Evolutionary conservation across 2,113 vertebrate genomes (phyloP).

Genomic region (Accipiter cooperii): DNA sequence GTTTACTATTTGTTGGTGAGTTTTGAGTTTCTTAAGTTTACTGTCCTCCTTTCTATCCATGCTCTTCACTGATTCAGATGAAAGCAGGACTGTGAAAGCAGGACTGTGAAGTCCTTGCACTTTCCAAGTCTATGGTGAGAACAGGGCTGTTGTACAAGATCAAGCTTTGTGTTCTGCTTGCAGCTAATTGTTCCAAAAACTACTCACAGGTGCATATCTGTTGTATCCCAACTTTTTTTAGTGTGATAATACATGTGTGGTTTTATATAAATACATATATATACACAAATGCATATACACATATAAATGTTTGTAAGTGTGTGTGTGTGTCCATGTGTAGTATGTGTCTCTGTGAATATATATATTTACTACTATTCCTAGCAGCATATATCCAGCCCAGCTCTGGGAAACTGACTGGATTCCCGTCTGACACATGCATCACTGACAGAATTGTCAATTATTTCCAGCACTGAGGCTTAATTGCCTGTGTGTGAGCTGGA

Average conservation of each 20-base stretch:
- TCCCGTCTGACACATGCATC: neutral
- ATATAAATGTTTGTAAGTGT: neutral
- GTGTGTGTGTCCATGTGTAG: too few species aligned
- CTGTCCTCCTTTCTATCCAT: neutral
- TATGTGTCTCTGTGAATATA: neutral
- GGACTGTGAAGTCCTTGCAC: neutral
- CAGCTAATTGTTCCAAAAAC: neutral
- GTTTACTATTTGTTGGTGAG: neutral
- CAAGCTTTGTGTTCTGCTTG: neutral
- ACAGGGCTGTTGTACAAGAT: neutral
- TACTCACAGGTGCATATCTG: neutral
- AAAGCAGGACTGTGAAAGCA: neutral
- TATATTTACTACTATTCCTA: neutral
- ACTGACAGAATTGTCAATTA: neutral
- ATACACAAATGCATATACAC: neutral
- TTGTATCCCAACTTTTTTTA: neutral
- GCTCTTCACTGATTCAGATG: neutral
- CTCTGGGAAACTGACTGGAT: neutral
- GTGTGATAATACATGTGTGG: neutral
- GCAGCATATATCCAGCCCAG: rapidly evolving
- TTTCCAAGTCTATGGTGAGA: neutral
- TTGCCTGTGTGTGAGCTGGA: neutral
- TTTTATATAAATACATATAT: neutral
- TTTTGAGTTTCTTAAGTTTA: neutral
- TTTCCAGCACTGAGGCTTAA: neutral